phyloP scores from a whole-genome alignment of 2,888 invertebrate species.

The Onchidella celtica region DNA sequence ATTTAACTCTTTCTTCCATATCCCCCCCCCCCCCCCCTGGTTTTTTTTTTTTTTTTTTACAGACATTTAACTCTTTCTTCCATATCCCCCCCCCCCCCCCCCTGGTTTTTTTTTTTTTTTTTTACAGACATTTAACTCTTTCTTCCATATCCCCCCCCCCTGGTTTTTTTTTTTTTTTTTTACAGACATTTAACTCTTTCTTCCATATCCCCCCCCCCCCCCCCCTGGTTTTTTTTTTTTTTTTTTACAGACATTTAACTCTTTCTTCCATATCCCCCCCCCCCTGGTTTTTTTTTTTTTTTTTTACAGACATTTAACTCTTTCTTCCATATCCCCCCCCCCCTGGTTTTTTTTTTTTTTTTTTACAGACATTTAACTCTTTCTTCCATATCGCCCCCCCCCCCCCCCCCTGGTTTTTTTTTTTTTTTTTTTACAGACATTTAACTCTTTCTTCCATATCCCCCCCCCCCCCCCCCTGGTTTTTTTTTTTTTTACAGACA shows the following conservation, averaged over 20 bases:
- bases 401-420: background rate
- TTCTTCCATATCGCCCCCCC: too few species aligned
- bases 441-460: background rate
- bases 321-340: background rate
- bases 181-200: background rate
- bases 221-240: background rate
- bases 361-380: too few species aligned
- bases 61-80: background rate
- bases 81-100: background rate
- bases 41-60: background rate
- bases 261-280: background rate
- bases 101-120: background rate
- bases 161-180: background rate
- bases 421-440: background rate
- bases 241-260: background rate
- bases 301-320: background rate
- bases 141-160: background rate
- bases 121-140: background rate
- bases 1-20: background rate
- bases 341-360: too few species aligned
- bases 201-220: background rate
- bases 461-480: background rate
- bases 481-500: too few species aligned
- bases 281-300: background rate
- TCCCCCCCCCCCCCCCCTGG: background rate